Evolutionary conservation across 2,888 invertebrate genomes (phyloP).

Genomic region (Boloria selene): DNA sequence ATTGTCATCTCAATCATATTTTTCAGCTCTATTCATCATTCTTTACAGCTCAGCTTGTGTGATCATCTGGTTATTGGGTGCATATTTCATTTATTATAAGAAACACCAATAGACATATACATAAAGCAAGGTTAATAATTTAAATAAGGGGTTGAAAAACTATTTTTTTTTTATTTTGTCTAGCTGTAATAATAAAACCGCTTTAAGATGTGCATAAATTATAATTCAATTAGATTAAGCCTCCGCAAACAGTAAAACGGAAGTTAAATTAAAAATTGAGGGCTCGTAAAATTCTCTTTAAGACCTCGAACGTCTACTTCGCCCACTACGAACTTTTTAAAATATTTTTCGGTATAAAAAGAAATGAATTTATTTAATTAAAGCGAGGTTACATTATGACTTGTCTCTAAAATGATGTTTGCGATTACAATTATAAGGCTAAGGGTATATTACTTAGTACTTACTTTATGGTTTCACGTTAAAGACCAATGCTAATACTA

Average conservation of each 20-base stretch:
- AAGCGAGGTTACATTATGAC: slow-evolving; percentile 36
- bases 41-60: slow-evolving; percentile 2
- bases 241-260: slow-evolving; percentile 37
- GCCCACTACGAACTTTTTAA: slow-evolving; percentile 37
- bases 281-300: slow-evolving; percentile 41
- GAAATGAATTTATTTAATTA: slow-evolving; percentile 46
- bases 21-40: too few relatives aligned
- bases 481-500: not conserved
- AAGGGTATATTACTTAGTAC: not conserved
- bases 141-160: too few relatives aligned
- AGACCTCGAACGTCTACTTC: slow-evolving; percentile 35
- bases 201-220: slow-evolving; percentile 18
- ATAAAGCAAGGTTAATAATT: too few relatives aligned
- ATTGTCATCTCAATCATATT: not conserved
- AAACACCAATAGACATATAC: too few relatives aligned
- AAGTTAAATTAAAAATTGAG: slow-evolving; percentile 40
- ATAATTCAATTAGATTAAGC: slow-evolving; percentile 29
- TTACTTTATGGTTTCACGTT: slow-evolving; percentile 1
- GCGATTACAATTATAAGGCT: slow-evolving; percentile 18
- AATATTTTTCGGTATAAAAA: slow-evolving; percentile 37
- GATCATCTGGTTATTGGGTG: too few relatives aligned
- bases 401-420: slow-evolving; percentile 19
- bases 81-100: too few relatives aligned
- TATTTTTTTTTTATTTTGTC: too few relatives aligned
- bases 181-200: not conserved